A percentile compares a stretch with the other conserved stretches of the same genome.
Evolutionary conservation across 2,113 vertebrate genomes (phyloP).

Genomic region (Melanocharis versteri): DNA sequence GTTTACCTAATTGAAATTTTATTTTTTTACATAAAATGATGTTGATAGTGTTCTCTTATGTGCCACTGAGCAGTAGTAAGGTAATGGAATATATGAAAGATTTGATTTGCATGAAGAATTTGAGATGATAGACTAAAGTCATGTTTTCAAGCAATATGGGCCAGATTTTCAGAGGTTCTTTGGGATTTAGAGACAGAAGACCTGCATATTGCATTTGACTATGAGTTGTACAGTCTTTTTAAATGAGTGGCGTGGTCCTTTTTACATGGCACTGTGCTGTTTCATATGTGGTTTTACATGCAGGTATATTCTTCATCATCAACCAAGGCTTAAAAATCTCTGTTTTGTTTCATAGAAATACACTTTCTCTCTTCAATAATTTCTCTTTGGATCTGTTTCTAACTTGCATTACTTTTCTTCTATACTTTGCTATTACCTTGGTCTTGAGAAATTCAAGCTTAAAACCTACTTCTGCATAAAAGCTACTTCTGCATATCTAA

Average conservation of each 20-base stretch:
- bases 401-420: not conserved
- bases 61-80: not conserved
- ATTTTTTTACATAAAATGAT: not conserved
- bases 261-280: not conserved
- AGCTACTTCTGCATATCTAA: not conserved
- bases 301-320: accelerated
- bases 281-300: not conserved
- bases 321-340: not conserved
- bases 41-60: not conserved
- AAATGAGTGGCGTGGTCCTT: not conserved
- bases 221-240: not conserved
- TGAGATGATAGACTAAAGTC: not conserved
- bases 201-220: accelerated
- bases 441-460: not conserved
- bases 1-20: not conserved
- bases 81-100: not conserved
- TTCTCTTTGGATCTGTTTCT: not conserved
- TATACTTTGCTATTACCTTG: not conserved
- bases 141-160: not conserved
- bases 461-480: not conserved
- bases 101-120: not conserved
- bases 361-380: not conserved
- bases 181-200: not conserved
- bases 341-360: not conserved
- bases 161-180: not conserved